A percentile compares a stretch with the other conserved stretches of the same genome.
Conservation (phyloP, 2,113 vertebrate species). For the Malurus cyaneus region DNA sequence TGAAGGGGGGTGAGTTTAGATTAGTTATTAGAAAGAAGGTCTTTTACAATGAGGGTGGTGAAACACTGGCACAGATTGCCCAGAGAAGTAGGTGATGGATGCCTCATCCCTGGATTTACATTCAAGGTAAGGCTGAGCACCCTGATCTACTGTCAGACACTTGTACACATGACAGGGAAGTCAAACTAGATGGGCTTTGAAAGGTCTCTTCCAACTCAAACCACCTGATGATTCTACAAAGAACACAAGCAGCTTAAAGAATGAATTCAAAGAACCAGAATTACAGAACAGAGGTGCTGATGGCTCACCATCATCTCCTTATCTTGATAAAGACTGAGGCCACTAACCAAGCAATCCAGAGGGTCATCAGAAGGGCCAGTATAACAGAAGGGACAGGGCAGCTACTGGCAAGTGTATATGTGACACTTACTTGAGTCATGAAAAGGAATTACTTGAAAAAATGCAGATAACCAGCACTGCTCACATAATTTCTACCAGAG, state of each 20-base stretch:
- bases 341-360: not conserved
- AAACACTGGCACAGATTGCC: not conserved
- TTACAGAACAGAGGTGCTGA: not conserved
- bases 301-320: not conserved
- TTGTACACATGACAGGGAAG: not conserved
- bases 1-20: not conserved
- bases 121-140: not conserved
- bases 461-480: not conserved
- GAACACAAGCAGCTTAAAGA: not conserved
- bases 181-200: not conserved
- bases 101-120: not conserved
- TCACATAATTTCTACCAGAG: not conserved
- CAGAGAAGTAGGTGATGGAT: not conserved
- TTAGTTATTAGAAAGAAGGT: not conserved
- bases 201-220: not conserved
- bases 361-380: not conserved
- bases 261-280: not conserved
- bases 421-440: not conserved
- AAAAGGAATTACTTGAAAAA: not conserved
- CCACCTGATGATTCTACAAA: not conserved
- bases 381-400: not conserved
- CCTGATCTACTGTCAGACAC: not conserved
- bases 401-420: rapidly evolving
- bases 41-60: not conserved
- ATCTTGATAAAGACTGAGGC: not conserved